Percentiles rank a stretch among this genome's conserved stretches.
phyloP scores from a whole-genome alignment of 1,140 invertebrate species.

The Bombus fervidus region DNA sequence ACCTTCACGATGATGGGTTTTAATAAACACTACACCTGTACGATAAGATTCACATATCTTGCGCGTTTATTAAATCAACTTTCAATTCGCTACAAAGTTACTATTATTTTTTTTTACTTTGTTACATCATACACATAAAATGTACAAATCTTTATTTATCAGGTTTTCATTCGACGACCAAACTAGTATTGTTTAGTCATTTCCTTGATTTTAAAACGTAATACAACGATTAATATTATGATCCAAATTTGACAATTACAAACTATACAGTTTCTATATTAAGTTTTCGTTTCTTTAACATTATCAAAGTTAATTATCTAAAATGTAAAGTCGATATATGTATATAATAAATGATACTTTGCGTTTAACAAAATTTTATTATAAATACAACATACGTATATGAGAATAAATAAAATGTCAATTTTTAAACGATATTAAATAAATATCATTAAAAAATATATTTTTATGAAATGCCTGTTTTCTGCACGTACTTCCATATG shows the following conservation, averaged over 20 bases:
- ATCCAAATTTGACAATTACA: neutral
- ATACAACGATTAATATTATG: too few species aligned
- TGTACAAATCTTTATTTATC: neutral
- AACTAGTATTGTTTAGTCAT: neutral
- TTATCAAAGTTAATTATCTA: neutral
- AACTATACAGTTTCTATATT: too few species aligned
- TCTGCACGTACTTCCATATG: neutral
- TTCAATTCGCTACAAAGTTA: neutral
- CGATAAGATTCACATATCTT: neutral
- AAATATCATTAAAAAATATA: neutral
- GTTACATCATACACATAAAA: neutral
- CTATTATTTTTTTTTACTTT: neutral
- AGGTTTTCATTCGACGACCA: neutral
- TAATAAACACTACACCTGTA: neutral
- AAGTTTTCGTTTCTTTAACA: neutral
- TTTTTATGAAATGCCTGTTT: neutral
- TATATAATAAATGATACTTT: neutral
- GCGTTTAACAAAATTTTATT: neutral
- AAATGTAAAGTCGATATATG: neutral
- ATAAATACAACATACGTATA: neutral
- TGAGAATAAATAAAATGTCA: neutral
- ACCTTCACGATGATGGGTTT: neutral
- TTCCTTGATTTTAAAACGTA: neutral
- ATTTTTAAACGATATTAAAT: neutral
- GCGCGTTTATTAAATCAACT: neutral